A percentile compares a stretch with the other conserved stretches of the same genome.
These are phyloP conservation scores for Cnemophilus loriae DNA, from an alignment of 2,113 vertebrate species.

Conservation along the genomic window DNA sequence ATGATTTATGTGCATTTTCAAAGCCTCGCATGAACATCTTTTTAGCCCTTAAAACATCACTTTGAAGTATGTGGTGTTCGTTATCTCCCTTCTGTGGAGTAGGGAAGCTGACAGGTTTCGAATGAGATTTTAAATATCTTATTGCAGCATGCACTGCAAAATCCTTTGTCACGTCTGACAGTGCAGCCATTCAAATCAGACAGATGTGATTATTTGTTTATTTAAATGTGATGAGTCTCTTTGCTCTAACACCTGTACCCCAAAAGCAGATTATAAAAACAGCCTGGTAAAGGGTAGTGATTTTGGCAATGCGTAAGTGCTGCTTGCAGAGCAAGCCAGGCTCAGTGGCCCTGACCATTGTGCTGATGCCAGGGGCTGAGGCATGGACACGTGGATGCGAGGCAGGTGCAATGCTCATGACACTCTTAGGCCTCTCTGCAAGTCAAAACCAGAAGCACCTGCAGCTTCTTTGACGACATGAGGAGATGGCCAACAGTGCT, in stretches of 20 bases:
- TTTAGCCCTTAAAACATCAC: background rate
- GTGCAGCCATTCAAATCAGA: background rate
- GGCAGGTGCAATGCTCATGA: rapidly evolving
- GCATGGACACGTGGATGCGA: rapidly evolving
- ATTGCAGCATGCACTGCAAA: background rate
- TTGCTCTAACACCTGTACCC: background rate
- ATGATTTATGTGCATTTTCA: background rate
- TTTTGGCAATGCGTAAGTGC: background rate
- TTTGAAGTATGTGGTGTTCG: background rate
- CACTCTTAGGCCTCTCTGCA: background rate
- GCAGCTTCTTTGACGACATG: rapidly evolving
- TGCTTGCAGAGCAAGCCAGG: background rate
- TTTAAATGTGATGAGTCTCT: background rate
- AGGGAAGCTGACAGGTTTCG: background rate
- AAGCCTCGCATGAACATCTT: background rate
- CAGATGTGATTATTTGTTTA: background rate
- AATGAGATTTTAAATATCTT: background rate
- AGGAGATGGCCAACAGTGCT: background rate
- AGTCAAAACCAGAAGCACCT: background rate
- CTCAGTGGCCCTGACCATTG: rapidly evolving
- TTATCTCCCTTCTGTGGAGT: background rate
- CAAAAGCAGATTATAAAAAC: background rate
- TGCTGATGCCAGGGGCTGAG: background rate
- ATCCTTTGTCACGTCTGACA: background rate
- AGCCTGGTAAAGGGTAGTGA: background rate